Conservation (phyloP, 2,113 vertebrate genomes). For the Lophotis ruficrista region DNA sequence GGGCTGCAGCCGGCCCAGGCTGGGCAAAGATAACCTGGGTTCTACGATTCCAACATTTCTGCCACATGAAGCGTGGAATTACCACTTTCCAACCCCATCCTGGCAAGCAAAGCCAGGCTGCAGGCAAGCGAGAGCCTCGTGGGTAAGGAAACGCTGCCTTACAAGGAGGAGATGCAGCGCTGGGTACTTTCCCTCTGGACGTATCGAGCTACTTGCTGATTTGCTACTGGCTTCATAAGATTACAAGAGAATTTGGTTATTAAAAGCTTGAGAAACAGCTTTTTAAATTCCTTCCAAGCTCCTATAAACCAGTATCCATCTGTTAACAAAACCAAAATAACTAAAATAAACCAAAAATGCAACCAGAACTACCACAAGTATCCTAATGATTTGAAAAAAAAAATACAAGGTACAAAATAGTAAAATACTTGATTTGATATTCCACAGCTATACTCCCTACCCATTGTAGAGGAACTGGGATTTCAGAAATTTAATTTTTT, state of each 20-base stretch:
- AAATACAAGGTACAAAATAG: background rate
- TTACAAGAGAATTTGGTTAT: background rate
- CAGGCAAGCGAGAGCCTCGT: rapidly evolving
- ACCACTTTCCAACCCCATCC: too few species aligned
- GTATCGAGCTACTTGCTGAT: background rate
- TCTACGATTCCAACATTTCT: rapidly evolving
- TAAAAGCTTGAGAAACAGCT: background rate
- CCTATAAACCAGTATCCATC: background rate
- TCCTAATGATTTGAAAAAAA: background rate
- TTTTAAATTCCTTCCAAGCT: background rate
- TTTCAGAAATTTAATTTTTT: background rate
- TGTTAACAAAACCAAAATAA: background rate
- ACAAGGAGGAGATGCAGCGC: rapidly evolving
- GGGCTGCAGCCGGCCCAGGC: rapidly evolving
- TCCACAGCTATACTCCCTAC: background rate
- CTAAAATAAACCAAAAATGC: background rate
- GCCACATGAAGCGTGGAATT: rapidly evolving
- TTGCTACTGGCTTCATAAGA: background rate
- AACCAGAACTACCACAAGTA: background rate
- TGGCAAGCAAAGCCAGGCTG: background rate
- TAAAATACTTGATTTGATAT: background rate
- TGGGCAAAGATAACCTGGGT: rapidly evolving
- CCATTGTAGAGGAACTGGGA: background rate
- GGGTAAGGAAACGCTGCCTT: rapidly evolving
- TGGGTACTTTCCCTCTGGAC: rapidly evolving